Percentiles rank a stretch among this genome's conserved stretches.
Conservation (phyloP, 2,797 vertebrate species). For the Acipenser oxyrinchus region DNA sequence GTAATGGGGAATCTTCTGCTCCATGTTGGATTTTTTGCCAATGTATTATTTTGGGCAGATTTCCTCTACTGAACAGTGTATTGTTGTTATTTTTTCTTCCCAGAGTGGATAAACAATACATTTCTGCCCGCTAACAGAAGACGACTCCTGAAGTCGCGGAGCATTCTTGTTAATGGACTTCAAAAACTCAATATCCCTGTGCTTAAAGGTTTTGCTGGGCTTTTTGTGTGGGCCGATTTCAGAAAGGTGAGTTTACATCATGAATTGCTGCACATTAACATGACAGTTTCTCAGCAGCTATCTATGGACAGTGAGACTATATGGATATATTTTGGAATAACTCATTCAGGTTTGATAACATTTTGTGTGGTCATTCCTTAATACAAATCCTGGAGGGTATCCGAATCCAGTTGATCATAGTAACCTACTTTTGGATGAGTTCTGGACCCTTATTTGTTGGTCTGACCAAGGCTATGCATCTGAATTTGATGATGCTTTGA, state of each 20-base stretch:
- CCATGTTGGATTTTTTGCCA: no score
- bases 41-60: not conserved
- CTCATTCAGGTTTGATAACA: no score
- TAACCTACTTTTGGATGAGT: not conserved
- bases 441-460: no score
- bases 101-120: slow-evolving; percentile 34
- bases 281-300: no score
- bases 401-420: no score
- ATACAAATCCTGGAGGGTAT: not conserved
- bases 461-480: no score
- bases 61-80: not conserved
- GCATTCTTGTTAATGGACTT: slow-evolving; percentile 27
- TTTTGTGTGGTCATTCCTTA: no score
- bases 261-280: no score
- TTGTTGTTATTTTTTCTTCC: not conserved
- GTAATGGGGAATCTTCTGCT: no score
- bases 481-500: no score
- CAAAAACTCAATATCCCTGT: slow-evolving; percentile 26
- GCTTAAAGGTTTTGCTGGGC: slow-evolving; percentile 27
- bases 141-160: slow-evolving; percentile 24
- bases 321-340: no score
- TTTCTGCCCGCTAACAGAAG: slow-evolving; percentile 33
- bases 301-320: no score
- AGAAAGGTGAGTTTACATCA: slow-evolving; percentile 27
- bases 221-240: slow-evolving; percentile 39